phyloP scores from a whole-genome alignment of 2,797 vertebrate genomes.

The Macroramphosus scolopax region DNA sequence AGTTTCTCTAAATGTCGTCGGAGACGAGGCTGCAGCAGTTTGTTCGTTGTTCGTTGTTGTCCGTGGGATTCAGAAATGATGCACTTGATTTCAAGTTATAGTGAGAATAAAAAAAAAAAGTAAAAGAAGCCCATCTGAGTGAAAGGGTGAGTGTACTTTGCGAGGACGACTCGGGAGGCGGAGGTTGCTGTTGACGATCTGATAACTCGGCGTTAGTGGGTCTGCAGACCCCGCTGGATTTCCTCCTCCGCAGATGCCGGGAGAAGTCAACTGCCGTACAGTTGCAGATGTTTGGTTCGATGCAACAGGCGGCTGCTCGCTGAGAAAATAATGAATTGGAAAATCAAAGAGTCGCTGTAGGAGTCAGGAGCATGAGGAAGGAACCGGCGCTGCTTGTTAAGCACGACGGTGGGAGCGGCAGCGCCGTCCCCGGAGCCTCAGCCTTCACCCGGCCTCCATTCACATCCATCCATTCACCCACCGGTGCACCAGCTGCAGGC shows the following conservation, averaged over 20 bases:
- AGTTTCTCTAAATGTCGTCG: too few species aligned
- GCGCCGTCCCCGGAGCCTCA: slow-evolving; percentile 40
- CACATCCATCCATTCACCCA: slow-evolving; percentile 42
- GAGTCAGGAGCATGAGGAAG: slow-evolving; percentile 46
- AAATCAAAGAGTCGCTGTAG: slow-evolving; percentile 64
- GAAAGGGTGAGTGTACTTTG: neutral
- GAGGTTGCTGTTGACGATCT: slow-evolving; percentile 43
- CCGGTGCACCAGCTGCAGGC: slow-evolving; percentile 32
- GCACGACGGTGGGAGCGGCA: slow-evolving; percentile 21
- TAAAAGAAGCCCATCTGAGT: too few species aligned
- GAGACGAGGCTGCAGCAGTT: too few species aligned
- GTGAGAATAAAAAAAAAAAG: slow-evolving; percentile 1
- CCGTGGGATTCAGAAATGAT: slow-evolving; percentile 25
- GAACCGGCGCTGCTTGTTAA: slow-evolving; percentile 56
- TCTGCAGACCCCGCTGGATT: slow-evolving; percentile 31
- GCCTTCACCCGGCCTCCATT: too few species aligned
- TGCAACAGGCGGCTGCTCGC: slow-evolving; percentile 19
- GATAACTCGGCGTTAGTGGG: slow-evolving; percentile 43
- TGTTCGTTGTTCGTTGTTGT: neutral
- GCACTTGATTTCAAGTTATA: slow-evolving; percentile 13
- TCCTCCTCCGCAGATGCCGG: slow-evolving; percentile 51
- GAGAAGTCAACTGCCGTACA: slow-evolving; percentile 8
- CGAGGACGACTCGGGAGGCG: slow-evolving; percentile 25
- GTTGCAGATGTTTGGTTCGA: slow-evolving; percentile 1
- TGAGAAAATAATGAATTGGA: slow-evolving; percentile 66